A percentile compares a stretch with the other conserved stretches of the same genome.
These are phyloP conservation scores for Macrotis lagotis DNA, from an alignment of 2,113 vertebrate genomes.

Conservation along the genomic window DNA sequence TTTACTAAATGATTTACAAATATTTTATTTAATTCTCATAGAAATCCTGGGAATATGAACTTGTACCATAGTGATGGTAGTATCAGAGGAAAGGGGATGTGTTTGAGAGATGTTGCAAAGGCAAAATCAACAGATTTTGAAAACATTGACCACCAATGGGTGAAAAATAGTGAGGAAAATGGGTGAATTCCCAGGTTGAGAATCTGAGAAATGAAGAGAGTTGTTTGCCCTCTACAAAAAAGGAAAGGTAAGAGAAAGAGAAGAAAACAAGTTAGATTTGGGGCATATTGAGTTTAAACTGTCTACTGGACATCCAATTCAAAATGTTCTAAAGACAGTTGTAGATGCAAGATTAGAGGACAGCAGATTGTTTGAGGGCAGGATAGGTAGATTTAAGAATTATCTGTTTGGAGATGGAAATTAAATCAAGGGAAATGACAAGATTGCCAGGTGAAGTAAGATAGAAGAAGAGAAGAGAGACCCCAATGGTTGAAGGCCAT, in stretches of 20 bases:
- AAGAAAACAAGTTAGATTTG: background rate
- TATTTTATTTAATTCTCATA: background rate
- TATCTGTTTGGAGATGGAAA: background rate
- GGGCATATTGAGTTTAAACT: background rate
- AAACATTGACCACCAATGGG: too few relatives aligned
- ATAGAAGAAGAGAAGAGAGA: background rate
- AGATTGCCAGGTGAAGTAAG: background rate
- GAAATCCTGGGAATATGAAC: background rate
- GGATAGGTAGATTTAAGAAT: background rate
- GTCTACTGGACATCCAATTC: background rate
- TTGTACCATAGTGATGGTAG: background rate
- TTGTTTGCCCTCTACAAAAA: background rate
- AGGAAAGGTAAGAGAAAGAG: background rate
- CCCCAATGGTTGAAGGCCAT: background rate
- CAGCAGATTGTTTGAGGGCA: background rate
- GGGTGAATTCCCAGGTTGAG: background rate
- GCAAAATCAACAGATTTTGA: too few relatives aligned
- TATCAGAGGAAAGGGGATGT: background rate
- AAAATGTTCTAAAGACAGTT: background rate
- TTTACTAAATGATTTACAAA: background rate
- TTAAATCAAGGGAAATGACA: background rate
- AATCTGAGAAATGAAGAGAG: background rate
- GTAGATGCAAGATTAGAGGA: background rate
- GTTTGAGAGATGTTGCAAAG: background rate
- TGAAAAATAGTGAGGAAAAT: background rate